Evolutionary conservation across 1,140 invertebrate species (phyloP), one percentile per base, ranked within the genome.

Genomic region (Choristoneura fumiferana): DNA sequence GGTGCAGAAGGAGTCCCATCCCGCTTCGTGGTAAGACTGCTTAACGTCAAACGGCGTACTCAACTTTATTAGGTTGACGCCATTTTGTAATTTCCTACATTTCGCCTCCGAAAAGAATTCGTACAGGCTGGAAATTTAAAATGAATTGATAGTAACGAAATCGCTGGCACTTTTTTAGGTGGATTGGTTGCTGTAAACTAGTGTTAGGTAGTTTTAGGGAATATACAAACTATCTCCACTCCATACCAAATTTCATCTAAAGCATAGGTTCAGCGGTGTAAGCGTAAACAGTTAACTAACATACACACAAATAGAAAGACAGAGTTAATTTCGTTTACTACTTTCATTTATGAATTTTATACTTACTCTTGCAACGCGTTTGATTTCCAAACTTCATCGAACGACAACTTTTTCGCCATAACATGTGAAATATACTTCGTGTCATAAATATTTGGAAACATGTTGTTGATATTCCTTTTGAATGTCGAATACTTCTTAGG

Each of bases 1-100:
- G 63, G 93, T 90, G 68, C 92, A 93, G 77, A 91, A 95, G 0
- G 95, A 92, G 85, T 96, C 95, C 92, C 92, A 96, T 0, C 94
- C 94, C 10, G 95, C 95, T 73, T 95, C 91, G 71, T 96, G 95
- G 64, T 91, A 93, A 9, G 76, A 76, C 66, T 76, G 82, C 12
- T 73, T 86, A 36, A 71, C 67, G 68, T 89, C 63, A 67, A 86
- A 88, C 13, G 74, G 73, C 22, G 73, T 73, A 13, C 65, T 74
- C 36, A 85, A 54, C 63, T 70, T 68, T 14, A 93, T 90, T 14
- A 65, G 65, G 53, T 83, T 87, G 0, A 78, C 57, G 0, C 76
- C 84, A 8, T 60, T 67, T 62, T 81, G 57, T 12, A 88, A 59
- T 34, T 78, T 81, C 57, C 78, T 66, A 87, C 91, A 76, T 74